Evolutionary conservation across 1,140 invertebrate species (phyloP), one percentile per base, ranked within the genome.

Genomic region (Amyelois transitella): DNA sequence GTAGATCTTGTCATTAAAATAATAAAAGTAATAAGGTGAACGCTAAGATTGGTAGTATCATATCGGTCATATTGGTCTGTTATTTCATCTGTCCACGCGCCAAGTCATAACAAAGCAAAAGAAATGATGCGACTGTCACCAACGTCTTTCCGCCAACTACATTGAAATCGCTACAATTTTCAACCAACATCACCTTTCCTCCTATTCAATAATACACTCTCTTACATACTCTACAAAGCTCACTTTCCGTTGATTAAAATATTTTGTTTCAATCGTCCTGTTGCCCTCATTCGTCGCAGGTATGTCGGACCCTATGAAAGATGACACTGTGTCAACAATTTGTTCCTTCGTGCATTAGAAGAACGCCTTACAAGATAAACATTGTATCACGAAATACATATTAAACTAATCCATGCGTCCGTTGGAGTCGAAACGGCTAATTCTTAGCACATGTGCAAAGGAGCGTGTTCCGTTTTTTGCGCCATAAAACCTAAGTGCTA

Each of bases 271-370:
- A n/a, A 48, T 48, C 45, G 18, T n/a, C 18, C 19, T 21, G 45
- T 56, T 70, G 66, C 60, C 65, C 66, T 55, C 58, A 59, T 72
- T 73, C 66, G 54, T 66, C 47, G 64, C 74, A 81, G 72, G 70
- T 79, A 77, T 51, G 63, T 62, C 69, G 66, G 74, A 64, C 66
- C 67, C 70, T 64, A 69, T 77, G 80, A 83, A 83, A 83, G 72
- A 75, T 74, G 78, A 82, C 70, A 82, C 83, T 78, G 60, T 69
- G 75, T 82, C 75, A 84, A 85, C 81, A 87, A 87, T 81, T 85
- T 84, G 84, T 82, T 72, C 69, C 66, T 69, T 70, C 74, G 68
- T 77, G 66, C 67, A 66, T 68, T 66, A 75, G 62, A 53, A 68
- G 66, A 62, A 71, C 72, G 74, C 58, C 70, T 81, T 75, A 73